Evolutionary conservation across 2,888 invertebrate species (phyloP), one percentile per base, ranked within the genome.

Genomic region (Lepetodrilus schrolli): DNA sequence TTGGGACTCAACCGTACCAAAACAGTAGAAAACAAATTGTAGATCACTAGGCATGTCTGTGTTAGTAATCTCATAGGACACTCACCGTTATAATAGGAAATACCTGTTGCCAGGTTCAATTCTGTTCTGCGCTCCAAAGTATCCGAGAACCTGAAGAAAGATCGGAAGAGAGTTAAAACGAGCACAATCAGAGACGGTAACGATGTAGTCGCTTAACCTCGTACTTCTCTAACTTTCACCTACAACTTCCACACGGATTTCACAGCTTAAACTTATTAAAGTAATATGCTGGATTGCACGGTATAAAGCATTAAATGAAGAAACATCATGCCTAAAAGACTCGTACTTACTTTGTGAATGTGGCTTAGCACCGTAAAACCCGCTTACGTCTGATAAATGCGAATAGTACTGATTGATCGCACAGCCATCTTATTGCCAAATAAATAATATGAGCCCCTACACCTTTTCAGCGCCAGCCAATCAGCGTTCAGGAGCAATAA

Each of bases 361-460:
- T 68, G 80, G 79, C 78, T 82, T 81, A 81, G 74, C 78, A 73
- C 74, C 73, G 76, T 78, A 80, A 81, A 79, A 74, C 76, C 71
- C 78, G 83, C 81, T 83, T 83, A 83, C 79, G 81, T 78, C 77
- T 75, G 80, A 77, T 81, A 80, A 82, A 81, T 80, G 81, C 79
- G 76, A 73, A 76, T 78, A 74, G 73, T 78, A 75, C 78, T 81
- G 82, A 81, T 80, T 79, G 83, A 83, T 81, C 79, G 77, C 66
- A 73, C 66, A 73, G 23, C 72, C 48, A 65, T 65, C 73, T 68
- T 58, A 68, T 68, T 17, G 51, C 30, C 38, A 30, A 51, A 68
- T 68, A 68, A 73, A 73, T 68, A 73, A 50, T 38, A 30, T n/a
- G 50, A 68, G 51, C 43, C 38, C 37, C 73, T 26, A 68, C 38